A percentile compares a stretch with the other conserved stretches of the same genome.
phyloP scores from a whole-genome alignment of 53 echinoderm and acorn worm species.

The Crossaster papposus region DNA sequence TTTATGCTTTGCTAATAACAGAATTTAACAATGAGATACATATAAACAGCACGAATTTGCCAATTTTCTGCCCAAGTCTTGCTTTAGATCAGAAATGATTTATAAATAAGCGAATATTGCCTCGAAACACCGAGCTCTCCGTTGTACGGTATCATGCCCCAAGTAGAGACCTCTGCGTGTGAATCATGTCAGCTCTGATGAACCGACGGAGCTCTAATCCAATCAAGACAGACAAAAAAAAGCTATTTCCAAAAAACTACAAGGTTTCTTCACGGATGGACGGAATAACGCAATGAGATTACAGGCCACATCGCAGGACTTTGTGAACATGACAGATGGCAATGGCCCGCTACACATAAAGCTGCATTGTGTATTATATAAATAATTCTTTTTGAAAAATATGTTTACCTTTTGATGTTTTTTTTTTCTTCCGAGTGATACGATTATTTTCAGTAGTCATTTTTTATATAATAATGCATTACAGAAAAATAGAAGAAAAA shows the following conservation, averaged over 20 bases:
- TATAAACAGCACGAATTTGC: neutral
- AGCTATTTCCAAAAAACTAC: neutral
- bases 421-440: too few relatives aligned
- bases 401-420: too few relatives aligned
- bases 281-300: neutral
- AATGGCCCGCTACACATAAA: neutral
- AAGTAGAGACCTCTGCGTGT: neutral
- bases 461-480: too few relatives aligned
- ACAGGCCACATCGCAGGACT: neutral
- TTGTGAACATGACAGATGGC: neutral
- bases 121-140: neutral
- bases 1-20: too few relatives aligned
- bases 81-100: neutral
- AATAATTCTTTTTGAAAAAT: too few relatives aligned
- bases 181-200: neutral
- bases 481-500: too few relatives aligned
- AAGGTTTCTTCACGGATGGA: slow-evolving; percentile 17
- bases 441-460: too few relatives aligned
- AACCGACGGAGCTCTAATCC: neutral
- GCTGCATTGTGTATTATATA: too few relatives aligned
- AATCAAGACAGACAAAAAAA: neutral
- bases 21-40: too few relatives aligned
- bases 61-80: neutral
- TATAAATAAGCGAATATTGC: neutral
- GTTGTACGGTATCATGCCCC: neutral